phyloP scores from a whole-genome alignment of 2,888 invertebrate species.

The Corbicula japonica region DNA sequence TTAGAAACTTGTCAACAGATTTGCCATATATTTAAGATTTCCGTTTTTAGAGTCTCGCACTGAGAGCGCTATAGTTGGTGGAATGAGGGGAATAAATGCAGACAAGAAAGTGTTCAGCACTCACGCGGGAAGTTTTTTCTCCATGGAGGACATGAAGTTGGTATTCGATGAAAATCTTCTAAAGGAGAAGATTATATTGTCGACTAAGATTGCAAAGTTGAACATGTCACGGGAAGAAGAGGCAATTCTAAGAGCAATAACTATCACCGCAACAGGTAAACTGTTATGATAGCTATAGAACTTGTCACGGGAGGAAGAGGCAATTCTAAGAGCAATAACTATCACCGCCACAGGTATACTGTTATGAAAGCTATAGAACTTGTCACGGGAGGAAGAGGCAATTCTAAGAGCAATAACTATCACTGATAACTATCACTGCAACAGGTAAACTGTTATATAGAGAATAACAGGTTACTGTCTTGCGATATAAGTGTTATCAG shows the following conservation, averaged over 20 bases:
- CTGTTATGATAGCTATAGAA: too few relatives aligned
- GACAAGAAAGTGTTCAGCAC: conserved; percentile 4
- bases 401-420: too few relatives aligned
- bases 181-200: conserved; percentile 1
- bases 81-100: conserved; percentile 20
- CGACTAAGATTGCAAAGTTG: neutral
- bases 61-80: conserved; percentile 36
- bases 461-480: too few relatives aligned
- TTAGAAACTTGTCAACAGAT: too few relatives aligned
- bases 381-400: too few relatives aligned
- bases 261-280: conserved; percentile 16
- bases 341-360: conserved; percentile 15
- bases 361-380: too few relatives aligned
- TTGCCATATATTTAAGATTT: neutral
- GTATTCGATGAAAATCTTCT: conserved; percentile 21
- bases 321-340: too few relatives aligned
- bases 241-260: conserved; percentile 31
- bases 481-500: too few relatives aligned
- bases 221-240: conserved; percentile 30
- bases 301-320: too few relatives aligned
- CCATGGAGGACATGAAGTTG: conserved; percentile 20
- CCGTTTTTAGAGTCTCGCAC: conserved; percentile 32
- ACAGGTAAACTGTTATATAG: too few relatives aligned
- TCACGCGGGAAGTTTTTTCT: conserved; percentile 1
- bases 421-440: too few relatives aligned